A percentile compares a stretch with the other conserved stretches of the same genome.
phyloP scores from a whole-genome alignment of 2,888 invertebrate species.

The Polydrusus tereticollis region DNA sequence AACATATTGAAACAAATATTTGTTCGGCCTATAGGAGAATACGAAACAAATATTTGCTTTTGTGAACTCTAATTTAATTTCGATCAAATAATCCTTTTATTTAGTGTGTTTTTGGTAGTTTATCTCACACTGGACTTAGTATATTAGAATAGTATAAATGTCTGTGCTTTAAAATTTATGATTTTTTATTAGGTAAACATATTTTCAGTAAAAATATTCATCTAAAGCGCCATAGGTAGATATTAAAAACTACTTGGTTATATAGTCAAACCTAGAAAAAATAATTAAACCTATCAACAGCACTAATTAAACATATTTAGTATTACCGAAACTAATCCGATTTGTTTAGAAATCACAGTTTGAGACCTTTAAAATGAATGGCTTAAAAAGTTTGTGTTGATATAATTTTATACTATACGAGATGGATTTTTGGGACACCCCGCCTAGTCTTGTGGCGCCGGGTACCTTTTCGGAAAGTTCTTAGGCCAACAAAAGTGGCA shows the following conservation, averaged over 20 bases:
- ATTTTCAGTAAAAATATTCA: background rate
- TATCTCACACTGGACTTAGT: no score
- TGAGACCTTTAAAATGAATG: constrained; percentile 41
- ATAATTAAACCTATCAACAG: constrained; percentile 41
- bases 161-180: background rate
- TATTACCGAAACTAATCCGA: constrained; percentile 29
- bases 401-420: constrained; percentile 40
- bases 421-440: constrained; percentile 39
- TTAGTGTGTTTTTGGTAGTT: no score
- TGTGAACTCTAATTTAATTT: no score
- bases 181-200: constrained; percentile 29
- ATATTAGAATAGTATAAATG: no score
- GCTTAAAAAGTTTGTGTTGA: constrained; percentile 35
- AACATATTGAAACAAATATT: no score
- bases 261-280: constrained; percentile 2
- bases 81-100: no score
- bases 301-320: constrained; percentile 39
- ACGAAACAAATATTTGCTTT: no score
- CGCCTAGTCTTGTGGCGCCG: constrained; percentile 43
- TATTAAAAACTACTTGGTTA: constrained; percentile 26
- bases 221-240: constrained; percentile 16
- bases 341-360: constrained; percentile 36
- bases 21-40: no score
- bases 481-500: constrained; percentile 32
- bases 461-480: constrained; percentile 33